Base-by-base conservation (phyloP, 1,140 invertebrate species). In the Pseudomyrmex gracilis region DNA sequence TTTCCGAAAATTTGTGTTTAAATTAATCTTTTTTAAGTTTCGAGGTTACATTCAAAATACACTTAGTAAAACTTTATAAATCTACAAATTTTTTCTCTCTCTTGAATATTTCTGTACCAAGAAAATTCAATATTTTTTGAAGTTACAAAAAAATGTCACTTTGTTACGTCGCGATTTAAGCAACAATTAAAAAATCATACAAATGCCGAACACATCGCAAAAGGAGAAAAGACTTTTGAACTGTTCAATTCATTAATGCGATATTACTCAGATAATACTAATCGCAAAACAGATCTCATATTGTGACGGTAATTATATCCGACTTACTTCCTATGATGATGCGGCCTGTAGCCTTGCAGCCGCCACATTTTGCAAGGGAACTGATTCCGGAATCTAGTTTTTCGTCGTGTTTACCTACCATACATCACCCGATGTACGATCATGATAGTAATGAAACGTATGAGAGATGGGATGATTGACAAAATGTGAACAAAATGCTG, bases 261-360 rank as follows among this genome's bases (percentile, higher is more conserved):
- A 91, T 83, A 87, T 90, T 87, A 89, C 76, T 87, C 77, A 73
- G 64, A 80, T 43, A 34, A 84, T 66, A 85, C 34, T 85, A 85
- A 82, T 85, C 80, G 76, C 49, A 84, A 83, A 84, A 85, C 82
- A 85, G 90, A 90, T 91, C 86, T 86, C 89, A 88, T 87, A 90
- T 78, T 87, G 78, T 91, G 89, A 86, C 87, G 91, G 87, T 90
- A 86, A 90, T 91, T 92, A 80, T 84, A 86, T 92, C 91, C 90
- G 91, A 93, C 92, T 93, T 93, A 93, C 92, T 93, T 93, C 92
- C 92, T 92, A 93, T 92, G 92, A 92, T 92, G 92, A 93, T 93
- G 83, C 92, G 92, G 90, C 92, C 92, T 87, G 92, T 93, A 85
- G 92, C 92, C 91, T 93, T 93, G 92, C 92, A 93, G 92, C 90